Conservation (phyloP, 1,140 invertebrate genomes). For the Ceratitis capitata region DNA sequence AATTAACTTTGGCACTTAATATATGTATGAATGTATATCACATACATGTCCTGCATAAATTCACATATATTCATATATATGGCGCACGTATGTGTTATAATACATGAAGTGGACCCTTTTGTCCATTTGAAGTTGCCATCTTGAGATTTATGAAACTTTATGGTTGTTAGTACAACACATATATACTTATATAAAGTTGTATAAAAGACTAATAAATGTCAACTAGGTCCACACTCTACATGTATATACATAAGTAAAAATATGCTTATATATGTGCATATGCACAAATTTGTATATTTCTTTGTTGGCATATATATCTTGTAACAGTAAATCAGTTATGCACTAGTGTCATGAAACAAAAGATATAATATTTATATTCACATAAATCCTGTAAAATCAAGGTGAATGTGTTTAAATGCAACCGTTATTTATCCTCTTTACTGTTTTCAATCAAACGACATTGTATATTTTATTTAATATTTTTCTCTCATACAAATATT, state of each 20-base stretch:
- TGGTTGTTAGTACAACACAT: background rate
- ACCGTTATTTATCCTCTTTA: background rate
- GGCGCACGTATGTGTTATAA: background rate
- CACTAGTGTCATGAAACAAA: background rate
- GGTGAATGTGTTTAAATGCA: background rate
- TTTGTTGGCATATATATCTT: background rate
- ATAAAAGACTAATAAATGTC: background rate
- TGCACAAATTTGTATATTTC: background rate
- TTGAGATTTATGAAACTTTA: background rate
- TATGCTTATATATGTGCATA: background rate
- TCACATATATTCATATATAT: background rate
- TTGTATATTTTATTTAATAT: background rate
- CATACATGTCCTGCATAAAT: background rate
- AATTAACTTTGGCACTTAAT: conserved; percentile 6
- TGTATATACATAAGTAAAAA: background rate
- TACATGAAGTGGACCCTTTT: background rate
- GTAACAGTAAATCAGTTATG: background rate
- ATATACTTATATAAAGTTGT: background rate
- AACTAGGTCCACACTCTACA: background rate
- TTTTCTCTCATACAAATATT: background rate
- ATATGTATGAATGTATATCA: background rate
- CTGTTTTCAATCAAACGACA: background rate
- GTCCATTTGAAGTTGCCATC: background rate
- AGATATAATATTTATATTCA: background rate
- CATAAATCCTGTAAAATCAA: background rate